These are phyloP conservation scores for Dryomyza anilis DNA, from an alignment of 2,888 invertebrate species.

Conservation along the genomic window DNA sequence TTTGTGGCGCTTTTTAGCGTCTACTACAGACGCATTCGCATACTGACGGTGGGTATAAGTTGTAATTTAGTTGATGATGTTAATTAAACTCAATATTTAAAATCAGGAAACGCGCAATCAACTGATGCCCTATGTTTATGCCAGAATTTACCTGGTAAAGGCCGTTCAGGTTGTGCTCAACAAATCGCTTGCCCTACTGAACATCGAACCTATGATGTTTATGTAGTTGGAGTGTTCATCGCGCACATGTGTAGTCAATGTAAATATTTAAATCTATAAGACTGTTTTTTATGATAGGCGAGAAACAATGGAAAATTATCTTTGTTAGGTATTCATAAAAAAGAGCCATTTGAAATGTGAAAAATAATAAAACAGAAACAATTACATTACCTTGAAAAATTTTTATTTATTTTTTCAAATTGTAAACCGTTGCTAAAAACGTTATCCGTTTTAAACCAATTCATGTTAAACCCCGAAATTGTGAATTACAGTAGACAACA, in stretches of 20 bases:
- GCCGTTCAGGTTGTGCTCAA: constrained; percentile 70
- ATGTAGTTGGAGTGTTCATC: constrained; percentile 66
- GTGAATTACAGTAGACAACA: no score
- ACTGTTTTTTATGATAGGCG: no score
- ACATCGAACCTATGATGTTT: constrained; percentile 71
- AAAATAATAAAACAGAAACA: no score
- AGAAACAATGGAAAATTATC: no score
- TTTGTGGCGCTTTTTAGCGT: constrained; percentile 72
- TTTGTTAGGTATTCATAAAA: no score
- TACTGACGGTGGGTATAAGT: constrained; percentile 63
- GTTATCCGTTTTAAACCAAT: no score
- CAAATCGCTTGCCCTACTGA: constrained; percentile 68
- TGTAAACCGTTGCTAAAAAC: no score
- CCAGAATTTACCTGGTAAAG: constrained; percentile 72
- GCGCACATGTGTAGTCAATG: not conserved
- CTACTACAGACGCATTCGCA: constrained; percentile 74
- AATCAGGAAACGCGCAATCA: constrained; percentile 72
- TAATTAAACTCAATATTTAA: constrained; percentile 36
- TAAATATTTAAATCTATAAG: no score
- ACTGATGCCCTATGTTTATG: constrained; percentile 70
- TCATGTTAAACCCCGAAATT: no score
- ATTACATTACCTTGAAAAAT: not conserved
- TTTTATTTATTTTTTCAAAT: not conserved
- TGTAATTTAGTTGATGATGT: no score
- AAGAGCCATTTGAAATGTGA: no score